Base-by-base conservation (phyloP, 2,888 invertebrate genomes). In the Apamea sordens region DNA sequence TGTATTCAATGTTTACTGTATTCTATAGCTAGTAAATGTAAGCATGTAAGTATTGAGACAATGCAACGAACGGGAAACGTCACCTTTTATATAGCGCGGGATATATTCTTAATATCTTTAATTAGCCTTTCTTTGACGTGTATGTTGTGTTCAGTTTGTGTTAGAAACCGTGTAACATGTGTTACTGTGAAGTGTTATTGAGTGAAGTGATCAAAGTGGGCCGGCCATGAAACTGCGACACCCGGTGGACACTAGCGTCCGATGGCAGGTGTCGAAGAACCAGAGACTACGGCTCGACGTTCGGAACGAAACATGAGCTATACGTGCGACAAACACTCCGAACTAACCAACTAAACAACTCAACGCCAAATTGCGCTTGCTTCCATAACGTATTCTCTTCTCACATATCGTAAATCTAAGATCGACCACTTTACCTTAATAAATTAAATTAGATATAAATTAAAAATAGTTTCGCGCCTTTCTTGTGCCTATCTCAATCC, bases 281-380 rank as follows among this genome's bases (percentile, higher is more conserved):
- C 96, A 96, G 91, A 96, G 96, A 95, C 96, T 97, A 91, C 95
- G 95, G 90, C 95, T 96, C 90, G 96, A 96, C 91, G 94, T 96
- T 85, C 94, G 97, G 93, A 96, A 97, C 93, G 97, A 95, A 91
- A 97, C 97, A 92, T 96, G 95, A 96, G 94, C 94, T 93, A 90
- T 87, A 80, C 79, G 86, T 81, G 86, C 75, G 84, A 88, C 85
- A 84, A 90, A 88, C 73, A 79, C 76, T 86, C 88, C 86, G 82
- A 90, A 92, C 90, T 86, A 86, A 87, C 83, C 88, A 90, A 89
- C 85, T 90, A 88, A 90, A 71, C n/a, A 88, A 86, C 72, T 84
- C 93, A 87, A 94, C 94, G 97, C 97, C 97, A 97, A 96, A 97
- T 95, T 93, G 96, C 95, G 96, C 95, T 96, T 93, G 96, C 97